Evolutionary conservation across 2,888 invertebrate species (phyloP), one percentile per base, ranked within the genome.

Genomic region (Tetheella fluctuosa): DNA sequence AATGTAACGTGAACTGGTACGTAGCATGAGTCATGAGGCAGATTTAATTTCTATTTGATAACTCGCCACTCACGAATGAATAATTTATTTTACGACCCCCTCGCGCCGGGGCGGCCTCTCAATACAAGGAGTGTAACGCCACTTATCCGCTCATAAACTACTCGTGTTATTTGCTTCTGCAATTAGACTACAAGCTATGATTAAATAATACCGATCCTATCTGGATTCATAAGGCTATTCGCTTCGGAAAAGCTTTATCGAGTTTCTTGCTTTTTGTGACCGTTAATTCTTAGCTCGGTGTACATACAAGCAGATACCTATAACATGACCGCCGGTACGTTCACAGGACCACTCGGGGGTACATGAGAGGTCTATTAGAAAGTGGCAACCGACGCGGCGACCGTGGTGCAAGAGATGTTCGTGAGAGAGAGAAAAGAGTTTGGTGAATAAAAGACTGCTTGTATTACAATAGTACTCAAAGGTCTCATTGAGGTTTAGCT

Each of bases 121-220:
- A n/a, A n/a, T n/a, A 23, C 34, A 34, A 34, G 13, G 34, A 2
- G 42, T 60, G 58, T 59, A 64, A 63, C 64, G 64, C 54, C 60
- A 67, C 60, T 70, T 60, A 64, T 62, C 60, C 55, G 62, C 64
- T 65, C 66, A 57, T 67, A 64, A 70, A 68, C 64, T 73, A 68
- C 68, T 68, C 62, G 62, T 66, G 59, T 59, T 69, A 69, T 64
- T 69, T 54, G 57, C 56, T 25, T 25, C 54, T 61, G 52, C 25
- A 57, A 58, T 39, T 58, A 0, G 39, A 39, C 20, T 48, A 20
- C n/a, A 20, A 20, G 48, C 17, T 20, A 20, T n/a, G 8, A 48
- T 48, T 48, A 20, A 48, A 10, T n/a, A n/a, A n/a, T 48, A 17
- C 42, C 10, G 48, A 48, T 10, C 48, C 48, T 1, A 20, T 10